phyloP scores from a whole-genome alignment of 35 echinoderm and acorn worm genomes.

The Hemicentrotus pulcherrimus region DNA sequence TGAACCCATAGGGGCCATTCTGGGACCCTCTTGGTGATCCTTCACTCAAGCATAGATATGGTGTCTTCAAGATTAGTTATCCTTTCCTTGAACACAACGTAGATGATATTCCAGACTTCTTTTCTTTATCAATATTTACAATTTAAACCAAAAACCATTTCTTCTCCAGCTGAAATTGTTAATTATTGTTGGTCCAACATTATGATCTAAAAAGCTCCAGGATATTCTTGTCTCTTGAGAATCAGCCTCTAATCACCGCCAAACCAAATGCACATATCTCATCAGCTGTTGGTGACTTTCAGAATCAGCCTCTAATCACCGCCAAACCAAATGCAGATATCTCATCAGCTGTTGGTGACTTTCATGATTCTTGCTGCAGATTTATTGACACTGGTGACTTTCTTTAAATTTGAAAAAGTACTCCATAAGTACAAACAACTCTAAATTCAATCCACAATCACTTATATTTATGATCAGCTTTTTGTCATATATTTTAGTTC shows the following conservation, averaged over 20 bases:
- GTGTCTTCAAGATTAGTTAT: background rate
- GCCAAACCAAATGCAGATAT: background rate
- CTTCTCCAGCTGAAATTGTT: too few relatives aligned
- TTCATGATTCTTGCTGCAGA: background rate
- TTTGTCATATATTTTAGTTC: background rate
- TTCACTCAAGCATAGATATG: background rate
- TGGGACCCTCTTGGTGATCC: background rate
- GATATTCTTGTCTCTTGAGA: background rate
- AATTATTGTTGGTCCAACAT: too few relatives aligned
- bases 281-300: background rate
- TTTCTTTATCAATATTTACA: background rate
- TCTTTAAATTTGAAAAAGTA: background rate
- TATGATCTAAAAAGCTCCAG: background rate
- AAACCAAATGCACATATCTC: background rate
- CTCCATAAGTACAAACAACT: background rate
- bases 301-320: background rate
- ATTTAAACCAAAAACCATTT: too few relatives aligned
- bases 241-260: background rate
- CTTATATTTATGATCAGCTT: background rate
- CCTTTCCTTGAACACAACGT: background rate
- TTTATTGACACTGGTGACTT: background rate
- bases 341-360: background rate
- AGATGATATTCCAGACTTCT: background rate
- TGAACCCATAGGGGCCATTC: conserved; percentile 26
- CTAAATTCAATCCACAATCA: background rate